Evolutionary conservation across 2,888 invertebrate species (phyloP), one percentile per base, ranked within the genome.

Genomic region (Cerastoderma edule): DNA sequence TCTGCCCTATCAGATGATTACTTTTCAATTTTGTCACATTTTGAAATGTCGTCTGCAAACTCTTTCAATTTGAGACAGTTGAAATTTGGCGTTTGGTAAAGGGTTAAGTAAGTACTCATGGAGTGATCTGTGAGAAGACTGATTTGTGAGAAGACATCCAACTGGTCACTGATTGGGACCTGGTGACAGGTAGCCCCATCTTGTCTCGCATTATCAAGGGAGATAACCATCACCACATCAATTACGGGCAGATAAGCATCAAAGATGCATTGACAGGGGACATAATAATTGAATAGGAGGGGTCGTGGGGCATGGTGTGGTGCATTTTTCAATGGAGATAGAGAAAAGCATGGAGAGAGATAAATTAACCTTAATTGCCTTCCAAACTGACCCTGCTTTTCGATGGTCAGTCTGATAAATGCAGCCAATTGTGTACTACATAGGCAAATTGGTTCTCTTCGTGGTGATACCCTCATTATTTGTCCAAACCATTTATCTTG

Each of bases 391-490:
- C 35, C 60, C 35, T 24, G n/a, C 16, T 8, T n/a, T 24, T 27
- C 16, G 39, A 60, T 60, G 60, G 60, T 60, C 60, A 39, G 39
- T n/a, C 33, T 39, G 60, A 60, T 60, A 60, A 60, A 33, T 60
- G 16, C 39, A 16, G 60, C 24, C 2, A 22, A 60, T 60, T 35
- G 60, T 33, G 30, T 4, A 28, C 39, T 33, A 39, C 60, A 60
- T 39, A 22, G 60, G 19, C 39, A 60, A 60, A 60, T 60, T 60
- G 39, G 60, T 39, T 60, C 10, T 60, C 39, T 60, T 39, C 22
- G 22, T 39, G 39, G 16, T 60, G 60, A 60, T 35, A 32, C n/a
- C 57, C 27, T 33, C 30, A 57, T 57, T 56, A 53, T 46, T n/a
- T n/a, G 16, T 46, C n/a, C 46, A 46, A 46, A 46, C 19, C 46